phyloP scores from a whole-genome alignment of 30 jellyfish, hydroid and myxozoan genomes.

The Mastigias papua region DNA sequence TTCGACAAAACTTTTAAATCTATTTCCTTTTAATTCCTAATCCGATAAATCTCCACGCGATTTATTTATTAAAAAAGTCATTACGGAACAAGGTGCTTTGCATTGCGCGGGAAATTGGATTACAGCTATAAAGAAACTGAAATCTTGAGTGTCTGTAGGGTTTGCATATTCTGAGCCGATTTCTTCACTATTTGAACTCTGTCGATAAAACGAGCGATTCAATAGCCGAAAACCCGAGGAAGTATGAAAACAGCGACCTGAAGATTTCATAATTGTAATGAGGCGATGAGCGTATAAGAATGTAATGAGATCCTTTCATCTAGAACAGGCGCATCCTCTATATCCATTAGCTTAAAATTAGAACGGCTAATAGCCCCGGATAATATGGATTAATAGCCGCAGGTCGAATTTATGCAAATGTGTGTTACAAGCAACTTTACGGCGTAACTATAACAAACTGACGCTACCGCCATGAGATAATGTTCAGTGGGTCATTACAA shows the following conservation, averaged over 20 bases:
- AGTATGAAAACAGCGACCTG: not conserved
- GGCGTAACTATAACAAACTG: no score
- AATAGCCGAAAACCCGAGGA: not conserved
- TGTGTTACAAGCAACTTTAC: no score
- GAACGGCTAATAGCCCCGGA: not conserved
- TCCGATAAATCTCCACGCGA: constrained; percentile 26
- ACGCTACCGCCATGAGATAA: no score
- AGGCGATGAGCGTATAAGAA: not conserved
- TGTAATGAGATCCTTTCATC: not conserved
- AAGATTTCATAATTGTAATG: not conserved
- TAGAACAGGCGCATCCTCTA: not conserved
- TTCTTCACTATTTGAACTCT: not conserved
- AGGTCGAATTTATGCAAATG: no score
- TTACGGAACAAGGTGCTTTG: not conserved
- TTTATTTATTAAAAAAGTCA: constrained; percentile 1
- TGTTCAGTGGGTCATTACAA: no score
- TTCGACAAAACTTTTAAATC: constrained; percentile 20
- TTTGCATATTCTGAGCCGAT: not conserved
- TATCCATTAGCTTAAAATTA: not conserved
- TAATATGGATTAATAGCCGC: no score
- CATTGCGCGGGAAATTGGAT: not conserved
- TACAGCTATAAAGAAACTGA: not conserved
- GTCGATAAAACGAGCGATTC: not conserved
- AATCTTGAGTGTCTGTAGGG: not conserved
- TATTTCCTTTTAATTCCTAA: constrained; percentile 12